A percentile compares a stretch with the other conserved stretches of the same genome.
These are phyloP conservation scores for Somateria mollissima DNA, from an alignment of 2,797 vertebrate genomes.

Conservation along the genomic window DNA sequence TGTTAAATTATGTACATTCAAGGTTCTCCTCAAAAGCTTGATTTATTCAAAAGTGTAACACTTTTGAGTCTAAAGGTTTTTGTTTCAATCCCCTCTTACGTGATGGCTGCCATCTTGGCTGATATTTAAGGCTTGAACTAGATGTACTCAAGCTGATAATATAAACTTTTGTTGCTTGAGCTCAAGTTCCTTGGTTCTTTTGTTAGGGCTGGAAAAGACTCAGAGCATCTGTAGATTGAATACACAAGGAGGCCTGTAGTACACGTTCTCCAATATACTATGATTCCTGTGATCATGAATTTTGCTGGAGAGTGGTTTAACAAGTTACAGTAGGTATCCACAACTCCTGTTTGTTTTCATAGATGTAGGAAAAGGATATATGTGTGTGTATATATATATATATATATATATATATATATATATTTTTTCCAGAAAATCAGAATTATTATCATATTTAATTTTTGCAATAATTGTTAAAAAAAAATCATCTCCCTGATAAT, in stretches of 20 bases:
- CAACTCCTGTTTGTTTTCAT: background rate
- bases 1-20: background rate
- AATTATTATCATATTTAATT: background rate
- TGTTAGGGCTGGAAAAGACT: background rate
- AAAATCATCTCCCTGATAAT: background rate
- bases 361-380: background rate
- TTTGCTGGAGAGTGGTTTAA: background rate
- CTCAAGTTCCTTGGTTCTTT: background rate
- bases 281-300: background rate
- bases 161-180: background rate
- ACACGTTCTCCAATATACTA: background rate
- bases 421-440: background rate
- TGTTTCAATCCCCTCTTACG: background rate
- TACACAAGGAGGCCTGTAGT: background rate
- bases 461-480: background rate
- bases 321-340: background rate
- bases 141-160: background rate
- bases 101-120: slow-evolving; percentile 23
- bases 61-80: background rate
- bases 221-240: background rate
- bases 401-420: too few species aligned
- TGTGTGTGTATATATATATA: background rate
- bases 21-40: background rate
- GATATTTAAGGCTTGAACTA: slow-evolving; percentile 5
- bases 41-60: background rate